These are phyloP conservation scores for Odontocolon sp. DNA, from an alignment of 2,888 invertebrate genomes.

Conservation along the genomic window DNA sequence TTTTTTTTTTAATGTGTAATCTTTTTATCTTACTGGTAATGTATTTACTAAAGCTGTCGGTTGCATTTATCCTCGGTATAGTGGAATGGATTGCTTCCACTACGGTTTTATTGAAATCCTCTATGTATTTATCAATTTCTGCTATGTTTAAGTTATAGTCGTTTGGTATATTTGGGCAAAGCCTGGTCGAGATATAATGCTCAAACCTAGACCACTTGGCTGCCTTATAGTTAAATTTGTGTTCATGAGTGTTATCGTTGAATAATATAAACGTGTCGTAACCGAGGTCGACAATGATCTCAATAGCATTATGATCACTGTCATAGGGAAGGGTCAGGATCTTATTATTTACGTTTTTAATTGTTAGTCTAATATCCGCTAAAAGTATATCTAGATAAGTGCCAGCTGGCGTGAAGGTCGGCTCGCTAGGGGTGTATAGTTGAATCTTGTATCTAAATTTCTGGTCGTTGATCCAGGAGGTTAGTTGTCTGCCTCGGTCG, in stretches of 20 bases:
- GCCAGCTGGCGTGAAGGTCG: neutral
- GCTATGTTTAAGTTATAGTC: too few relatives aligned
- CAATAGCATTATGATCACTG: conserved; percentile 40
- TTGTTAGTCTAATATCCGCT: conserved; percentile 27
- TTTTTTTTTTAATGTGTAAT: too few relatives aligned
- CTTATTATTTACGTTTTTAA: neutral
- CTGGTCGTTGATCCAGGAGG: neutral
- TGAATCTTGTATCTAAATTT: neutral
- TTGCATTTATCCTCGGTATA: too few relatives aligned
- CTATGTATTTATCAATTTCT: too few relatives aligned
- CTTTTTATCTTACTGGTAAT: too few relatives aligned
- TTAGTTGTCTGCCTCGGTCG: conserved; percentile 10
- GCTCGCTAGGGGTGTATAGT: neutral
- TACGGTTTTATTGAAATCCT: too few relatives aligned
- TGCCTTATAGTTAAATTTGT: neutral
- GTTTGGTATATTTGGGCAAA: too few relatives aligned
- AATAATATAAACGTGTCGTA: too few relatives aligned
- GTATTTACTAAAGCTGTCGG: too few relatives aligned
- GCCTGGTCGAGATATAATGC: too few relatives aligned
- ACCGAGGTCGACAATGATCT: conserved; percentile 24
- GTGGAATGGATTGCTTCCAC: too few relatives aligned
- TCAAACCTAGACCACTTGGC: too few relatives aligned
- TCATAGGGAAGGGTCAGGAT: conserved; percentile 40
- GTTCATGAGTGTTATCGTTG: neutral
- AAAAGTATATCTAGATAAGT: conserved; percentile 42